Evolutionary conservation across 2,888 invertebrate species (phyloP).

Genomic region (Actias luna): DNA sequence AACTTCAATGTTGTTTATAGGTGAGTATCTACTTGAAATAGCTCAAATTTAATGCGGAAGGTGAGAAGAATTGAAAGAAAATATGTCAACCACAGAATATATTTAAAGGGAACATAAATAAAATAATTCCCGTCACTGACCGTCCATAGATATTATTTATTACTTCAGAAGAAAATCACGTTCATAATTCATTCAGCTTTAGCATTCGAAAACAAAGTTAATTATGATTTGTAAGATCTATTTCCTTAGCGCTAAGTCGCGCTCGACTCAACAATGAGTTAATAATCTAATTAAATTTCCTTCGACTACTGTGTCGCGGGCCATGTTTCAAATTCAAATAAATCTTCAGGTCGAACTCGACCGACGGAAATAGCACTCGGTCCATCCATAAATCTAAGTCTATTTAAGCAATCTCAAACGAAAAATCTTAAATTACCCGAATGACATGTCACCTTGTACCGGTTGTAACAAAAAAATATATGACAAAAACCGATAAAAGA

Average conservation of each 20-base stretch:
- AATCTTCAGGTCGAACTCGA: slow-evolving; percentile 72
- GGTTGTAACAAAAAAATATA: slow-evolving; percentile 45
- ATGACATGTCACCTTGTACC: slow-evolving; percentile 59
- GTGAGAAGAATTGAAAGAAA: slow-evolving; percentile 21
- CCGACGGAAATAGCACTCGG: slow-evolving; percentile 79
- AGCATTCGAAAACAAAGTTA: slow-evolving; percentile 46
- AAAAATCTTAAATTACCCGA: slow-evolving; percentile 76
- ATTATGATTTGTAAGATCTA: slow-evolving; percentile 52
- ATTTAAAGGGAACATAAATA: slow-evolving; percentile 8
- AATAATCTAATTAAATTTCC: slow-evolving; percentile 79
- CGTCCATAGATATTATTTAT: slow-evolving; percentile 7
- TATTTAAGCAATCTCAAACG: slow-evolving; percentile 77
- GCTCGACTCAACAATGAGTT: slow-evolving; percentile 63
- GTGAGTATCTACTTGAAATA: slow-evolving; percentile 27
- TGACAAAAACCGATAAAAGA: slow-evolving; percentile 14
- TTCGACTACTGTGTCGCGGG: slow-evolving; percentile 70
- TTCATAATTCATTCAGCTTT: slow-evolving; percentile 28
- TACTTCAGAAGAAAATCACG: slow-evolving; percentile 3
- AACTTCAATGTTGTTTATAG: slow-evolving; percentile 40
- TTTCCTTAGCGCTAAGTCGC: slow-evolving; percentile 53
- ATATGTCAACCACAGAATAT: slow-evolving; percentile 5
- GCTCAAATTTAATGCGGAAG: slow-evolving; percentile 31
- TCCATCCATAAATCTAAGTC: slow-evolving; percentile 76
- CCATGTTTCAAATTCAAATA: slow-evolving; percentile 78
- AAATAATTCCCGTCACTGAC: slow-evolving; percentile 7